These are phyloP conservation scores for Lysandra bellargus DNA, from an alignment of 2,888 invertebrate species.

Conservation along the genomic window DNA sequence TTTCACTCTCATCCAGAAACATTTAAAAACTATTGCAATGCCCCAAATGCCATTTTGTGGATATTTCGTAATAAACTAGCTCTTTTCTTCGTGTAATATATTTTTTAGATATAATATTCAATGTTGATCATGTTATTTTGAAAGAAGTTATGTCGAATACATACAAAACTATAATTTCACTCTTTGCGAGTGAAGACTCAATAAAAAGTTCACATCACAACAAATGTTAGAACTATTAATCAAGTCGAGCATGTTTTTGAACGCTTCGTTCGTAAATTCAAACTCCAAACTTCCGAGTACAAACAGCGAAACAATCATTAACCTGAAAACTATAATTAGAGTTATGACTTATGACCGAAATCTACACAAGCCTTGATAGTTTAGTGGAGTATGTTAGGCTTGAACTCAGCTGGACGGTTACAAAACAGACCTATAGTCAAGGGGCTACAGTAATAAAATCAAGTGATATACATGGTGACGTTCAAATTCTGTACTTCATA, in stretches of 20 bases:
- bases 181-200: background rate
- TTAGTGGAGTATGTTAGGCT: background rate
- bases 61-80: background rate
- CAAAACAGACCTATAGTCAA: background rate
- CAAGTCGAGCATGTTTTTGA: background rate
- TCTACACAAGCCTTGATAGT: background rate
- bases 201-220: background rate
- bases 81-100: background rate
- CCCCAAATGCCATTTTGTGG: background rate
- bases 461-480: background rate
- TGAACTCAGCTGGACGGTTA: background rate
- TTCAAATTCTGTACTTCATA: background rate
- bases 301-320: conserved; percentile 12
- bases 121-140: no score
- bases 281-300: background rate
- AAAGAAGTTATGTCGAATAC: no score
- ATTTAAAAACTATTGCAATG: background rate
- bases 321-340: conserved; percentile 22
- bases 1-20: conserved; percentile 45
- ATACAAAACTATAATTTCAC: no score
- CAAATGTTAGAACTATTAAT: background rate
- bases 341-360: conserved; percentile 1
- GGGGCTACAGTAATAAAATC: background rate
- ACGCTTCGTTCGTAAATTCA: background rate
- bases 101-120: no score